Evolutionary conservation across 2,888 invertebrate genomes (phyloP).

Genomic region (Meliscaeva auricollis): DNA sequence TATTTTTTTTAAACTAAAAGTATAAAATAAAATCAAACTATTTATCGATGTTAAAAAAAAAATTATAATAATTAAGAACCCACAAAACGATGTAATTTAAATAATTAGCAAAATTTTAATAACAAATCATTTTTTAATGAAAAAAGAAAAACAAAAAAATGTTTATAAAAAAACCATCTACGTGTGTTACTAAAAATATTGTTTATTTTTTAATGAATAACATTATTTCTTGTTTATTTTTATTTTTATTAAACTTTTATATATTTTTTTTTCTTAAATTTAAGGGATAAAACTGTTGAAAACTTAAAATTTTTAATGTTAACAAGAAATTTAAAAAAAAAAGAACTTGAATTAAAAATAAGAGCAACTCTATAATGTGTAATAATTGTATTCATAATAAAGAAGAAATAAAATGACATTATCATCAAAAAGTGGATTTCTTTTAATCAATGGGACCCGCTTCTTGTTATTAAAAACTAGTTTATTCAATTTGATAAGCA

Average conservation of each 20-base stretch:
- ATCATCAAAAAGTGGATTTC: neutral
- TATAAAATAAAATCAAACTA: conserved; percentile 35
- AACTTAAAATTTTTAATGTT: conserved; percentile 5
- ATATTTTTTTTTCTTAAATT: neutral
- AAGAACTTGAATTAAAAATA: neutral
- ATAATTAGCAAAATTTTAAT: conserved; percentile 23
- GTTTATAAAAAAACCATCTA: conserved; percentile 25
- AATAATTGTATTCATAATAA: conserved; percentile 20
- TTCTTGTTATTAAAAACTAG: no score
- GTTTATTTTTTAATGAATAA: neutral
- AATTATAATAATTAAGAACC: conserved; percentile 25
- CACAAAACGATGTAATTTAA: conserved; percentile 45
- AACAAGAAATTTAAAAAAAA: neutral
- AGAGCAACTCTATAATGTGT: conserved; percentile 7
- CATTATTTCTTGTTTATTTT: neutral
- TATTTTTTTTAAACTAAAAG: conserved; percentile 4
- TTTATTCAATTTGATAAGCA: no score
- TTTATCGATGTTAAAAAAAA: conserved; percentile 51
- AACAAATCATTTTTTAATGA: conserved; percentile 33
- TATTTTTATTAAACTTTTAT: neutral
- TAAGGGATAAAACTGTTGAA: conserved; percentile 2
- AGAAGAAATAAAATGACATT: conserved; percentile 31
- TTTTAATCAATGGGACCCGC: no score
- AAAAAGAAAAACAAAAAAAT: conserved; percentile 15
- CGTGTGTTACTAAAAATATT: conserved; percentile 33